A percentile compares a stretch with the other conserved stretches of the same genome.
Evolutionary conservation across 1,140 invertebrate genomes (phyloP).

Genomic region (Procambarus virginalis): DNA sequence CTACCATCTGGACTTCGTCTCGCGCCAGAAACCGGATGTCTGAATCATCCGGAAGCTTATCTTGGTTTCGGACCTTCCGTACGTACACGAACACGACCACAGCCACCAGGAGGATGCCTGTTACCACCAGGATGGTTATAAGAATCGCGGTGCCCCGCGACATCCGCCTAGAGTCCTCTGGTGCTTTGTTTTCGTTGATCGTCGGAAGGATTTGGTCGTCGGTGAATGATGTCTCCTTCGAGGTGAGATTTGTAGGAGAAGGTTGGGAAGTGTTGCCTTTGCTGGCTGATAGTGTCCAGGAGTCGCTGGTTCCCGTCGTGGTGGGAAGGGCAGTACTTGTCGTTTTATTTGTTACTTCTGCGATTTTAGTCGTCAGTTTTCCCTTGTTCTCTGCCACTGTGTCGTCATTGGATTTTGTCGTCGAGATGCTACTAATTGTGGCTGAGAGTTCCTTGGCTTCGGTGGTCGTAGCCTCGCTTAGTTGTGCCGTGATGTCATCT

Average conservation of each 20-base stretch:
- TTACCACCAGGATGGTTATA: background rate
- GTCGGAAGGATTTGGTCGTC: background rate
- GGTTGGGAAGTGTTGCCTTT: background rate
- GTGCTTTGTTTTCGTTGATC: background rate
- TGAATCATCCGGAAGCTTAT: background rate
- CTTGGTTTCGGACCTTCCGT: background rate
- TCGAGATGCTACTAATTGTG: background rate
- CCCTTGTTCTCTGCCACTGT: background rate
- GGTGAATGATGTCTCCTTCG: too few species aligned
- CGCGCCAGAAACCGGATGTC: slow-evolving; percentile 1
- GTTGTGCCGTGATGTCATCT: background rate
- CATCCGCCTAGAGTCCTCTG: background rate
- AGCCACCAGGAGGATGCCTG: background rate
- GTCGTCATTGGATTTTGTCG: background rate
- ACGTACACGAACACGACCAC: background rate
- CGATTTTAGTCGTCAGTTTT: background rate
- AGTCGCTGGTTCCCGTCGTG: background rate
- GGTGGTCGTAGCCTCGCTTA: background rate
- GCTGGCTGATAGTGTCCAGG: background rate
- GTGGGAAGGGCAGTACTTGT: background rate
- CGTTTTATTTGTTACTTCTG: background rate
- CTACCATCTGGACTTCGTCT: slow-evolving; percentile 16
- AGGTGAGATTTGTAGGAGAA: background rate
- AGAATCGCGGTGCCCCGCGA: background rate
- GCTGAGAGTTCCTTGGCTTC: background rate